phyloP scores from a whole-genome alignment of 1,140 invertebrate genomes.

The Paraescarpia echinospica region DNA sequence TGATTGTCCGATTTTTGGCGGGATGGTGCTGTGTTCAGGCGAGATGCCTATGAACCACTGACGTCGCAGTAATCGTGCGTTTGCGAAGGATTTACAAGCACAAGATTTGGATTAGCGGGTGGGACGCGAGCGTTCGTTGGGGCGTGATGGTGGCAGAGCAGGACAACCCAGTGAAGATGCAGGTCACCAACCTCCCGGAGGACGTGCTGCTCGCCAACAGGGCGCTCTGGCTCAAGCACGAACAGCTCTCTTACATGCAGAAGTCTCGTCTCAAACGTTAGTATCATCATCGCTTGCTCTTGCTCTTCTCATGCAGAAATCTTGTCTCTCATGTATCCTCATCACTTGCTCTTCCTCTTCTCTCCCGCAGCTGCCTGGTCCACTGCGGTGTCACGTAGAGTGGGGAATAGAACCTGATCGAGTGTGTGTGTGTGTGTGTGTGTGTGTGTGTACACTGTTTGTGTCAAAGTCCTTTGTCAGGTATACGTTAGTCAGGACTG shows the following conservation, averaged over 20 bases:
- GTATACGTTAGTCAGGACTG: no score
- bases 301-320: background rate
- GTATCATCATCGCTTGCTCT: background rate
- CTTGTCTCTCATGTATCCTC: no score
- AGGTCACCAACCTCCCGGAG: background rate
- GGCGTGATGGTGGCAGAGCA: background rate
- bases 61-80: background rate
- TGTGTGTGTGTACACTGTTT: background rate
- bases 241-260: background rate
- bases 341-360: background rate
- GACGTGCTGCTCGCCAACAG: background rate
- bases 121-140: background rate
- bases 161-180: background rate
- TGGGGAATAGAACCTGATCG: background rate
- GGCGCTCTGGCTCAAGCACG: background rate
- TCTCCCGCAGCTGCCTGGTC: background rate
- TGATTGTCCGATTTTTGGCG: background rate
- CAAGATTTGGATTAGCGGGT: background rate
- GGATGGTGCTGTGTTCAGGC: background rate
- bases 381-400: background rate
- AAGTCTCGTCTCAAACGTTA: background rate
- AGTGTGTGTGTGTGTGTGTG: no score
- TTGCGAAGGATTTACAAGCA: background rate
- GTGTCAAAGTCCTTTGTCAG: background rate
- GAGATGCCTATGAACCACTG: background rate